Base-by-base conservation (phyloP, 2,113 vertebrate genomes). In the Strix uralensis region DNA sequence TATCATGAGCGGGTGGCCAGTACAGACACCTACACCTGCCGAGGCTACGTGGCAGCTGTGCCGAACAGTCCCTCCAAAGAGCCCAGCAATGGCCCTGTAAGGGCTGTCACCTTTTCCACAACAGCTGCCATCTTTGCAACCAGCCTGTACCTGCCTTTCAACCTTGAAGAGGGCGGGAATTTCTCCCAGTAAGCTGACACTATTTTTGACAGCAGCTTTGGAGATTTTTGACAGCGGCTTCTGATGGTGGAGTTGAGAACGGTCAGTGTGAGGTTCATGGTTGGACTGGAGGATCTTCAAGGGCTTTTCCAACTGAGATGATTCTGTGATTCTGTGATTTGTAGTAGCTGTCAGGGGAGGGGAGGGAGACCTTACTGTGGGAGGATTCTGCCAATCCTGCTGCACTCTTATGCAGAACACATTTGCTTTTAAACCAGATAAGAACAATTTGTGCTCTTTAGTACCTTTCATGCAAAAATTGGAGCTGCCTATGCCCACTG, bases 21-120 rank as follows among this genome's bases (percentile, higher is more conserved):
- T 1, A 26, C 3, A 5, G 30, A 19, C 15, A 10, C 2, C 20
- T n/a, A 0, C 8, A 7, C 25, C 85, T 49, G n/a, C 49, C 0
- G 0, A 42, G 69, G 25, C 36, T 17, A 4, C 0, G 0, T 15
- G 42, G 44, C 2, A 5, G 5, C 23, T 61, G 11, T 38, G 36
- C 26, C 13, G 3, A 38, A 32, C 42, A 20, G 19, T 7, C 30
- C 47, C 38, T 38, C 46, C 27, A 9, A 69, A 49, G 55, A 81
- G 36, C 16, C 46, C 38, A 47, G 29, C 30, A 30, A 30, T 3
- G 15, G 58, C 44, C 58, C 22, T 6, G 4, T 16, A 13, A 40
- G 38, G 38, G 30, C 71, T 71, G 21, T 21, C 2, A 1, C 21
- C 19, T 65, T 58, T 46, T 40, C 52, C 38, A 54, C 38, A 26